phyloP scores from a whole-genome alignment of 2,797 vertebrate species.

The Lithobates sylvaticus region DNA sequence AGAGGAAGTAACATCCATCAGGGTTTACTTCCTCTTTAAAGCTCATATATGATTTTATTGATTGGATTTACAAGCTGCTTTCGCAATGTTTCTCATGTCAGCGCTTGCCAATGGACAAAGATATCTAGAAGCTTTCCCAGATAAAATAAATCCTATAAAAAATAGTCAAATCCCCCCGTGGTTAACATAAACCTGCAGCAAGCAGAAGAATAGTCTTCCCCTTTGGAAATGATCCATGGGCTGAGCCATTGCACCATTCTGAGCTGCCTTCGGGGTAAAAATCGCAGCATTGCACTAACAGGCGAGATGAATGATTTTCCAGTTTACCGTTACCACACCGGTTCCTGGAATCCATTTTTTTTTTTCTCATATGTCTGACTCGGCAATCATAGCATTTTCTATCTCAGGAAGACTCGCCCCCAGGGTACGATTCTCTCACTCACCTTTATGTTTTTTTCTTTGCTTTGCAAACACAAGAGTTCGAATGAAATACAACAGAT shows the following conservation, averaged over 20 bases:
- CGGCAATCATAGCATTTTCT: slow-evolving; percentile 52
- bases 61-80: too few relatives aligned
- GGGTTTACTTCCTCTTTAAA: too few relatives aligned
- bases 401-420: slow-evolving; percentile 61
- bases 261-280: slow-evolving; percentile 57
- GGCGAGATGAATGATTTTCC: slow-evolving; percentile 50
- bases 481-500: slow-evolving; percentile 41
- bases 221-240: neutral
- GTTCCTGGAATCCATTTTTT: slow-evolving; percentile 53
- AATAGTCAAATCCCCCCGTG: neutral
- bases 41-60: too few relatives aligned
- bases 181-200: neutral
- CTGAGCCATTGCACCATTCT: neutral
- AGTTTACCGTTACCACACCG: slow-evolving; percentile 56
- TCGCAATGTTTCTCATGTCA: neutral
- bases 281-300: slow-evolving; percentile 35
- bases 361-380: slow-evolving; percentile 55
- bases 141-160: slow-evolving; percentile 5
- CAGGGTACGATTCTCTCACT: slow-evolving; percentile 63
- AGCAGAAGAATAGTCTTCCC: slow-evolving; percentile 14
- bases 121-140: neutral
- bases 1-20: too few relatives aligned
- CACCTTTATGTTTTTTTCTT: slow-evolving; percentile 31
- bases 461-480: slow-evolving; percentile 63
- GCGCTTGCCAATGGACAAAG: neutral